Evolutionary conservation across 2,797 vertebrate species (phyloP).

Genomic region (Sebastes hubbsi): DNA sequence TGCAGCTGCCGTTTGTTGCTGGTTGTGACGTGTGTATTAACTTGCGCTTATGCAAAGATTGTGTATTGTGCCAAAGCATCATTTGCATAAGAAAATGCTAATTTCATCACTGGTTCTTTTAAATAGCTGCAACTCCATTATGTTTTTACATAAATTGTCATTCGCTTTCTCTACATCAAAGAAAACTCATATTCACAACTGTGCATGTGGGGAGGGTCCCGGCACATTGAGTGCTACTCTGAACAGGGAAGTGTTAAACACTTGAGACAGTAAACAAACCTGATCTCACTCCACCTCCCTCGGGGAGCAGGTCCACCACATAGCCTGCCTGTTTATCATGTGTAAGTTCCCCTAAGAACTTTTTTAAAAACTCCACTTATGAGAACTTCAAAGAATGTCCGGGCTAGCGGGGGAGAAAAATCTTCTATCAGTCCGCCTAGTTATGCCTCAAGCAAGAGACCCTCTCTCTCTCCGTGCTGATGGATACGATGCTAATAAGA

Average conservation of each 20-base stretch:
- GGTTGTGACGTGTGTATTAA: slow-evolving; percentile 5
- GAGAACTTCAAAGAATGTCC: slow-evolving; percentile 68
- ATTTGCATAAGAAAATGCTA: slow-evolving; percentile 60
- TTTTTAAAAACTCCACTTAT: slow-evolving; percentile 57
- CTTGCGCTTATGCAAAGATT: slow-evolving; percentile 16
- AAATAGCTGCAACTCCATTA: slow-evolving; percentile 36
- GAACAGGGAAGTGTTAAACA: slow-evolving; percentile 59
- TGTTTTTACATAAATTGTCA: slow-evolving; percentile 66
- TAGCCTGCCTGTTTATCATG: slow-evolving; percentile 58
- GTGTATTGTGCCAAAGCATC: slow-evolving; percentile 25
- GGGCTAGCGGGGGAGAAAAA: slow-evolving; percentile 14
- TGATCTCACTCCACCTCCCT: slow-evolving; percentile 56
- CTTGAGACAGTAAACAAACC: slow-evolving; percentile 68
- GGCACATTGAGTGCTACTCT: slow-evolving; percentile 12
- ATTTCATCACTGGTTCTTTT: slow-evolving; percentile 42
- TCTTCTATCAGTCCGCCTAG: slow-evolving; percentile 46
- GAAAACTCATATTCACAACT: slow-evolving; percentile 32
- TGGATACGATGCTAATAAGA: slow-evolving; percentile 63
- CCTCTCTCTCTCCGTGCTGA: slow-evolving; percentile 29
- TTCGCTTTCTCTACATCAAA: slow-evolving; percentile 64
- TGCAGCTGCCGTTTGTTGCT: neutral
- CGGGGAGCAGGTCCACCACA: slow-evolving; percentile 45
- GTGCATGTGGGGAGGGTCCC: slow-evolving; percentile 32
- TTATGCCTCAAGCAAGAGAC: slow-evolving; percentile 49
- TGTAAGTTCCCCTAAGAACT: slow-evolving; percentile 46